A percentile compares a stretch with the other conserved stretches of the same genome.
Evolutionary conservation across 2,797 vertebrate species (phyloP).

Genomic region (Vireo griseus): DNA sequence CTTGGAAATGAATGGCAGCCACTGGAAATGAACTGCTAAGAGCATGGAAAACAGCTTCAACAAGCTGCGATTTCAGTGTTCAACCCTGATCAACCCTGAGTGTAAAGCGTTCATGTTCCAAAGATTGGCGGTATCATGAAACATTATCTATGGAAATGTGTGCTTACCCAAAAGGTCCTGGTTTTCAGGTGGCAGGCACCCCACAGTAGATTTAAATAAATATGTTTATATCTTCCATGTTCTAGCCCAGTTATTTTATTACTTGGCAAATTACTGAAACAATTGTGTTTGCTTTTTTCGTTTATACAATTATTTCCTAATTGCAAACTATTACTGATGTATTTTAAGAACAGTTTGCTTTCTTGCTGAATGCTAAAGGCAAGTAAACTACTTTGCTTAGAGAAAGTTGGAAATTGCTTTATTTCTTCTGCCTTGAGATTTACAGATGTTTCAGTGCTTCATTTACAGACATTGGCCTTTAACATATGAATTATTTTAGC

Average conservation of each 20-base stretch:
- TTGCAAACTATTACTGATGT: not conserved
- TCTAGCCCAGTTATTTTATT: not conserved
- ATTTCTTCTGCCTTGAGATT: not conserved
- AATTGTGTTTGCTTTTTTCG: not conserved
- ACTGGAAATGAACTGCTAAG: not conserved
- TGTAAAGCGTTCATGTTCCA: not conserved
- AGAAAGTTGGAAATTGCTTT: not conserved
- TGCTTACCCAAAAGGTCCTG: not conserved
- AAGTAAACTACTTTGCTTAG: not conserved
- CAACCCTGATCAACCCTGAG: not conserved
- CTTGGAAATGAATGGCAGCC: not conserved
- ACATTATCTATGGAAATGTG: not conserved
- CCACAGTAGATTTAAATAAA: not conserved
- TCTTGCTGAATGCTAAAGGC: not conserved
- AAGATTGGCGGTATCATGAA: not conserved
- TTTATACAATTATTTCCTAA: not conserved
- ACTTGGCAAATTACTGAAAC: not conserved
- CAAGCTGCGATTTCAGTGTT: not conserved
- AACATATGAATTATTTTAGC: slow-evolving; percentile 22
- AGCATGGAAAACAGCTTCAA: not conserved
- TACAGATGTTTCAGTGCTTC: not conserved
- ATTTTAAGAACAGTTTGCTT: slow-evolving; percentile 36
- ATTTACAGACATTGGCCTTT: not conserved
- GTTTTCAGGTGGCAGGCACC: not conserved
- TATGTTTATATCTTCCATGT: not conserved